Conservation (phyloP, 2,888 invertebrate genomes). For the Hirtodrosophila trivittata region DNA sequence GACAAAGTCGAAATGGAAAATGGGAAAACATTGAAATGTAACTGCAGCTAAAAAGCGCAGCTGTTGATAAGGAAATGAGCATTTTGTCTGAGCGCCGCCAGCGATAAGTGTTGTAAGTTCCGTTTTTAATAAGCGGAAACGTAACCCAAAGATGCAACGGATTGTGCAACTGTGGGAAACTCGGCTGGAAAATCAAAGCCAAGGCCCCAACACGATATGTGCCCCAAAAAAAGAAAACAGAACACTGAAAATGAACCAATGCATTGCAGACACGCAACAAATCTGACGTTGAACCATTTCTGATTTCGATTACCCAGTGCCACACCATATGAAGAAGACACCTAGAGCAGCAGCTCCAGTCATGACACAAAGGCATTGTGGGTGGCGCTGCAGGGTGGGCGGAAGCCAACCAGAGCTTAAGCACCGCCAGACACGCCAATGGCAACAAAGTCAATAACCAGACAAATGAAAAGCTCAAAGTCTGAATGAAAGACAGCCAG, state of each 20-base stretch:
- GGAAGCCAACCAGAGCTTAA: constrained; percentile 41
- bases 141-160: constrained; percentile 1
- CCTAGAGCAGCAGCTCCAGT: constrained; percentile 25
- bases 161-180: constrained; percentile 56
- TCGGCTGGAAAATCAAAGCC: constrained; percentile 47
- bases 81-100: constrained; percentile 28
- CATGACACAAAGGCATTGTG: constrained; percentile 23
- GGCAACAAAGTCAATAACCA: constrained; percentile 75
- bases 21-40: constrained; percentile 29
- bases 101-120: constrained; percentile 31
- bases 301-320: constrained; percentile 44
- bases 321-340: constrained; percentile 46
- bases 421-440: constrained; percentile 73
- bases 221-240: constrained; percentile 18
- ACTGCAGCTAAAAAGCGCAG: constrained; percentile 47
- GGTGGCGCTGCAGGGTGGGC: not conserved
- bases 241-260: constrained; percentile 27
- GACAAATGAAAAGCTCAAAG: constrained; percentile 70
- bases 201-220: constrained; percentile 22
- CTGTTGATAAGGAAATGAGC: constrained; percentile 64
- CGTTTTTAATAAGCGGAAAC: constrained; percentile 57
- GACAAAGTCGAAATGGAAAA: constrained; percentile 8
- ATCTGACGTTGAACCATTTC: constrained; percentile 58
- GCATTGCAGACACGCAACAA: constrained; percentile 63
- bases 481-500: constrained; percentile 32